A percentile compares a stretch with the other conserved stretches of the same genome.
Conservation (phyloP, 2,888 invertebrate genomes). For the Hypomecis atomaria region DNA sequence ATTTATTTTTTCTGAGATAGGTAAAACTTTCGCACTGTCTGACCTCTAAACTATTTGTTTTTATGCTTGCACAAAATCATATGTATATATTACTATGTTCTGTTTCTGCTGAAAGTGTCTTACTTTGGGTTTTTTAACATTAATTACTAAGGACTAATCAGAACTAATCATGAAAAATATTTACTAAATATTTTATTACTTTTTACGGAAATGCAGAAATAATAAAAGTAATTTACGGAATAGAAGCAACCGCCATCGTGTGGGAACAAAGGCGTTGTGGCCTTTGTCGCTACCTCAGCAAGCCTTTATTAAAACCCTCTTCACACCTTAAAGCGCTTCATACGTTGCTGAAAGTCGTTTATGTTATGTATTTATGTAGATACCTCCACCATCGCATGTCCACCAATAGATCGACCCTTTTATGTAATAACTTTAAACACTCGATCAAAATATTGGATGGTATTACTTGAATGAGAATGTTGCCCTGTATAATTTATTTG, state of each 20-base stretch:
- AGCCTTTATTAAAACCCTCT: slow-evolving; percentile 66
- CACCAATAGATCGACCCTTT: not conserved
- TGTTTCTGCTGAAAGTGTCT: too few species aligned
- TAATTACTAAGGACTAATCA: too few species aligned
- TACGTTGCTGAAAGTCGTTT: slow-evolving; percentile 53
- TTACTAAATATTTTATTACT: not conserved
- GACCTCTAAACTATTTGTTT: too few species aligned
- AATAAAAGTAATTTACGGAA: slow-evolving; percentile 54
- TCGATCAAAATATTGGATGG: slow-evolving; percentile 12
- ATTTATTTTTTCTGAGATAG: too few species aligned
- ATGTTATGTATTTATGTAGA: slow-evolving; percentile 18
- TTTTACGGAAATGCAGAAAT: slow-evolving; percentile 49
- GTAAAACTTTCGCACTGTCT: too few species aligned
- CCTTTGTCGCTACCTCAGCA: slow-evolving; percentile 63
- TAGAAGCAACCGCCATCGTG: slow-evolving; percentile 51
- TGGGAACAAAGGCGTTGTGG: slow-evolving; percentile 57
- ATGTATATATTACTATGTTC: too few species aligned
- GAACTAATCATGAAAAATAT: too few species aligned
- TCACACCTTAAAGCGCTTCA: slow-evolving; percentile 60
- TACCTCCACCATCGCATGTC: not conserved
- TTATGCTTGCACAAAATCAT: too few species aligned
- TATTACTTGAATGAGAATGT: slow-evolving; percentile 4
- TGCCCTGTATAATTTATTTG: slow-evolving; percentile 6
- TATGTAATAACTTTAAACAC: slow-evolving; percentile 3
- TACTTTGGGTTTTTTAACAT: too few species aligned